Evolutionary conservation across 1,140 invertebrate species (phyloP).

Genomic region (Rhynchophorus ferrugineus): DNA sequence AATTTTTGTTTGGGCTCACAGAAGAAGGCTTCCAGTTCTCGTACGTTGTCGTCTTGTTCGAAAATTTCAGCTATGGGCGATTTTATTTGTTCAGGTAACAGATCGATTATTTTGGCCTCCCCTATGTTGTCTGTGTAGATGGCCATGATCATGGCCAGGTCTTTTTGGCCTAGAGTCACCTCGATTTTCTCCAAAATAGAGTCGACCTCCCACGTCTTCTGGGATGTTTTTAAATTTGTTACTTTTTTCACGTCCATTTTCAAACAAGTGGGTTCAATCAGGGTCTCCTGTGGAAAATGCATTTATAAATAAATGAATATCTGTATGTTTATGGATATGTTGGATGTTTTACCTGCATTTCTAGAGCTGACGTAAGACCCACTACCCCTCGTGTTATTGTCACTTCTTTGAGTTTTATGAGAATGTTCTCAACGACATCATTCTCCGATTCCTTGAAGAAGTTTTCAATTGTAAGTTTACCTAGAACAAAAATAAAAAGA

Average conservation of each 20-base stretch:
- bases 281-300: slow-evolving; percentile 52
- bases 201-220: slow-evolving; percentile 52
- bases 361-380: slow-evolving; percentile 58
- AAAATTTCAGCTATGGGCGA: slow-evolving; percentile 17
- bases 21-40: slow-evolving; percentile 67
- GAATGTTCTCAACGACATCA: slow-evolving; percentile 57
- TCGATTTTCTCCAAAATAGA: slow-evolving; percentile 58
- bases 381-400: slow-evolving; percentile 65
- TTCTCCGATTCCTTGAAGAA: slow-evolving; percentile 61
- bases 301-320: slow-evolving; percentile 7
- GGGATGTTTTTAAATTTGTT: slow-evolving; percentile 44
- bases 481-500: slow-evolving; percentile 37
- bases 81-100: slow-evolving; percentile 29
- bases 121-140: slow-evolving; percentile 56
- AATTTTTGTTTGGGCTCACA: slow-evolving; percentile 57
- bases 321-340: too few relatives aligned
- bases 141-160: slow-evolving; percentile 58
- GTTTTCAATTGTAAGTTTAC: slow-evolving; percentile 68
- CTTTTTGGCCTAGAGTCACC: slow-evolving; percentile 64
- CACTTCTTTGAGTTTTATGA: slow-evolving; percentile 59
- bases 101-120: slow-evolving; percentile 42
- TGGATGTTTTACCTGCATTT: slow-evolving; percentile 60
- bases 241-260: slow-evolving; percentile 66
- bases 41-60: slow-evolving; percentile 53
- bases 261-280: slow-evolving; percentile 66